A percentile compares a stretch with the other conserved stretches of the same genome.
Conservation (phyloP, 2,888 invertebrate genomes). For the Drosophila recens region DNA sequence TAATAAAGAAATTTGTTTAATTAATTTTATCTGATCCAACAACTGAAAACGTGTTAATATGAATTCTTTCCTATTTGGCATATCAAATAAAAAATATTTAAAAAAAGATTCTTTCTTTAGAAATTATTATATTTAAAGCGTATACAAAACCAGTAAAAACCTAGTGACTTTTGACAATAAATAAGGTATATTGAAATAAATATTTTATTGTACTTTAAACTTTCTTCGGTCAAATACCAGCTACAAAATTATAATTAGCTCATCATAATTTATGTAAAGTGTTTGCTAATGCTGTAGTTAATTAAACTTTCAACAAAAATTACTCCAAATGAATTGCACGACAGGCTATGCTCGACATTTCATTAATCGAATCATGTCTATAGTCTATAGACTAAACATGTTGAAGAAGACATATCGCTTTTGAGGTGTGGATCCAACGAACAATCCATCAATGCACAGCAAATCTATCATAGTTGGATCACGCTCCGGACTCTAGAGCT, state of each 20-base stretch:
- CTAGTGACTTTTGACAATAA: too few relatives aligned
- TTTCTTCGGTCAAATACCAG: neutral
- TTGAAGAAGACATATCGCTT: constrained; percentile 18
- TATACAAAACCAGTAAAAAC: too few relatives aligned
- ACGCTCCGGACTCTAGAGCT: constrained; percentile 37
- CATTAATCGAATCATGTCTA: constrained; percentile 8
- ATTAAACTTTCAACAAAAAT: neutral
- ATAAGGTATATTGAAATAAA: too few relatives aligned
- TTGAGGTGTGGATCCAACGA: constrained; percentile 15
- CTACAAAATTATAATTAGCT: neutral
- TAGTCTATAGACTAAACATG: constrained; percentile 33
- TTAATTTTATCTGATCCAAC: neutral
- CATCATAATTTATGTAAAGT: neutral
- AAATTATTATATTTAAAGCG: too few relatives aligned
- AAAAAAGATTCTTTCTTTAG: too few relatives aligned
- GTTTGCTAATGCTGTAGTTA: neutral
- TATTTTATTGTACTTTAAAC: too few relatives aligned
- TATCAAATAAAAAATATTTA: too few relatives aligned
- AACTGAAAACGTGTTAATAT: neutral
- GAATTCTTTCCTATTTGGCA: too few relatives aligned
- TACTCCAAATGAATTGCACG: neutral
- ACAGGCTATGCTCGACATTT: constrained; percentile 1
- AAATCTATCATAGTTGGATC: constrained; percentile 69
- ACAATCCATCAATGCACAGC: constrained; percentile 59
- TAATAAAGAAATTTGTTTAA: neutral